These are phyloP conservation scores for Acrocyrtus sp. DNA, from an alignment of 2,888 invertebrate genomes.

Conservation along the genomic window DNA sequence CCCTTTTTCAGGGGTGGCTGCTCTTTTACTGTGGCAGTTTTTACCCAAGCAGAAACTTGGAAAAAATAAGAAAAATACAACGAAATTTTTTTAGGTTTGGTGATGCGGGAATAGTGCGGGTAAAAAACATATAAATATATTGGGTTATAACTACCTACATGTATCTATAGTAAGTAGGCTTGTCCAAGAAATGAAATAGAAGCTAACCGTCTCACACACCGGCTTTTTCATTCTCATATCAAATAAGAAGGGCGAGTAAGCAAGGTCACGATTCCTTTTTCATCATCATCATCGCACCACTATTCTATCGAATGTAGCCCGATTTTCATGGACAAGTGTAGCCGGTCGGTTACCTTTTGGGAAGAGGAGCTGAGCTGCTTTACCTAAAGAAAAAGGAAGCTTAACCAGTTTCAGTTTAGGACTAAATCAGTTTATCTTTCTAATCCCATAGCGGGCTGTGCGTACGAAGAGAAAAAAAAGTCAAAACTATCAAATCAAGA, in stretches of 20 bases:
- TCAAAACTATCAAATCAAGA: constrained; percentile 1
- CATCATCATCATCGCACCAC: constrained; percentile 21
- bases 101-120: too few species aligned
- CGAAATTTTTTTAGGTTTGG: too few species aligned
- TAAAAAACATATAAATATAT: too few species aligned
- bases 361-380: background rate
- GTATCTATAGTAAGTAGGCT: background rate
- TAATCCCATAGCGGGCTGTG: background rate
- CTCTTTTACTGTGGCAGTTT: constrained; percentile 50
- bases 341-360: background rate
- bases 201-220: constrained; percentile 4
- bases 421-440: background rate
- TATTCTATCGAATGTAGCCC: background rate
- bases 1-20: constrained; percentile 51
- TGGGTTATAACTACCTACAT: constrained; percentile 5
- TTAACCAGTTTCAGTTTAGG: background rate
- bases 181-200: background rate
- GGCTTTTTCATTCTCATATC: background rate
- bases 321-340: background rate
- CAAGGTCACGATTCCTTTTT: constrained; percentile 50
- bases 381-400: background rate
- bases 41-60: too few species aligned
- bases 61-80: too few species aligned
- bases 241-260: constrained; percentile 28
- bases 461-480: background rate